phyloP scores from a whole-genome alignment of 2,888 invertebrate genomes.

The Patella caerulea region DNA sequence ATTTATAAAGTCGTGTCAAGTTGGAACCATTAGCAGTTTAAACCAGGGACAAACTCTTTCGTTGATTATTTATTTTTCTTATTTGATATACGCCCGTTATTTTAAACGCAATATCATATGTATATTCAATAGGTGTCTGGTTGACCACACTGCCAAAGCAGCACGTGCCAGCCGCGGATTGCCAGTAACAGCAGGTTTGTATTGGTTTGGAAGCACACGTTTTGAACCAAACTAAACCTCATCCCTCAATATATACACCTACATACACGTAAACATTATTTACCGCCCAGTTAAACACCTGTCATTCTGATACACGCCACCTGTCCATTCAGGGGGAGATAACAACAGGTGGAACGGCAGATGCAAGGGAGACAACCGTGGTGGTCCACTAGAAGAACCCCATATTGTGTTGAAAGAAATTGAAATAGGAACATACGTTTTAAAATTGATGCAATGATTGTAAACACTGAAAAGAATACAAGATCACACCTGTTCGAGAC shows the following conservation, averaged over 20 bases:
- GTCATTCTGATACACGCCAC: constrained; percentile 2
- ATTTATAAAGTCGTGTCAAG: no score
- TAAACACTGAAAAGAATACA: background rate
- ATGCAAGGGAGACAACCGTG: constrained; percentile 4
- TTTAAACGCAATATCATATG: no score
- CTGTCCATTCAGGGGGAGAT: constrained; percentile 8
- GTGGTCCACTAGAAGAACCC: constrained; percentile 7
- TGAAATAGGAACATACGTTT: constrained; percentile 6
- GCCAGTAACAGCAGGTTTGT: background rate
- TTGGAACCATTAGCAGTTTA: no score
- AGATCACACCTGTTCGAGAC: background rate
- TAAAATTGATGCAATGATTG: background rate
- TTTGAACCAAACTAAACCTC: constrained; percentile 1
- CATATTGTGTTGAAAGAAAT: background rate
- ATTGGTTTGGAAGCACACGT: constrained; percentile 2
- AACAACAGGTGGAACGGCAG: constrained; percentile 3
- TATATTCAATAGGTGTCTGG: no score
- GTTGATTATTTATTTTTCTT: no score
- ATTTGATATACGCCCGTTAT: no score
- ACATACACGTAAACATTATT: background rate
- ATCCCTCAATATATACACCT: background rate
- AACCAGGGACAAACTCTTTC: no score
- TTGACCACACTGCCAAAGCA: no score
- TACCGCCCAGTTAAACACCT: background rate
- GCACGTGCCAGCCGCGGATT: no score